These are phyloP conservation scores for Nectonema munidae DNA, from an alignment of 2,888 invertebrate species.

Conservation along the genomic window DNA sequence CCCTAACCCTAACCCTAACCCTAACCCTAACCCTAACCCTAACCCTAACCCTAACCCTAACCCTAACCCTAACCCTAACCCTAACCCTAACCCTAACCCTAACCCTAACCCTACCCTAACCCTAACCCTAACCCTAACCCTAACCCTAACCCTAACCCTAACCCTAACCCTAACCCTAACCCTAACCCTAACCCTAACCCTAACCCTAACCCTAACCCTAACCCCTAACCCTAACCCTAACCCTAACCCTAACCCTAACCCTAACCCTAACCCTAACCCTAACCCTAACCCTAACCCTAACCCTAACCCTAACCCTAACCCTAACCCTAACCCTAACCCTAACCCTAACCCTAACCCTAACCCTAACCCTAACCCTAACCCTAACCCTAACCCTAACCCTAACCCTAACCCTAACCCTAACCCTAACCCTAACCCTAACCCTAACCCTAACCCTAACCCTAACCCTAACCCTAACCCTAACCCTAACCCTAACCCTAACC, in stretches of 20 bases:
- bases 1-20: conserved; percentile 14
- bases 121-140: conserved; percentile 17
- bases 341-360: too few relatives aligned
- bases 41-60: conserved; percentile 16
- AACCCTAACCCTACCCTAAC: conserved; percentile 17
- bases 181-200: conserved; percentile 14
- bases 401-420: too few relatives aligned
- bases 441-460: too few relatives aligned
- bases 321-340: conserved; percentile 15
- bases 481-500: too few relatives aligned
- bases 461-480: too few relatives aligned
- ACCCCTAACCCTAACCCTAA: conserved; percentile 16
- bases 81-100: conserved; percentile 17
- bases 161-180: conserved; percentile 13
- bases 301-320: too few relatives aligned
- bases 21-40: conserved; percentile 15
- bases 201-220: conserved; percentile 11
- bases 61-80: conserved; percentile 18
- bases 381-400: too few relatives aligned
- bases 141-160: conserved; percentile 7
- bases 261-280: too few relatives aligned
- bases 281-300: too few relatives aligned
- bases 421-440: too few relatives aligned
- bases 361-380: too few relatives aligned
- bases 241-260: conserved; percentile 14